These are phyloP conservation scores for Venustoraphidia nigricollis DNA, from an alignment of 2,888 invertebrate species.

Conservation along the genomic window DNA sequence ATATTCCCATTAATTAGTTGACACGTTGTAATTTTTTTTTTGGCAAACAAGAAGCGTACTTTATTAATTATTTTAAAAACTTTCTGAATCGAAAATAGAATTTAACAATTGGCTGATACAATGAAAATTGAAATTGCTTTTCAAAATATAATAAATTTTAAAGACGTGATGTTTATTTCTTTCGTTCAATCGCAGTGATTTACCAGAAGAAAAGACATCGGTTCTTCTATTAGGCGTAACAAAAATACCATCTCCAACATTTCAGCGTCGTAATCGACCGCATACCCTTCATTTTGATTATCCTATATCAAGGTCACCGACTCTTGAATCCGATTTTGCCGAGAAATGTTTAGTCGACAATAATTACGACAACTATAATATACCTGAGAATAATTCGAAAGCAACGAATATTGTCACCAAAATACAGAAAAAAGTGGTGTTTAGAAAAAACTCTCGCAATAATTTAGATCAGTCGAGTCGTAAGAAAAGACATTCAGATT, in stretches of 20 bases:
- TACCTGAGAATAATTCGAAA: background rate
- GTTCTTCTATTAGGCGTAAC: slow-evolving; percentile 45
- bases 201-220: slow-evolving; percentile 44
- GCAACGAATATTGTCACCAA: background rate
- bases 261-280: slow-evolving; percentile 20
- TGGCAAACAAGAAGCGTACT: too few relatives aligned
- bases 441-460: too few relatives aligned
- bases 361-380: background rate
- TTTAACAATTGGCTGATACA: too few relatives aligned
- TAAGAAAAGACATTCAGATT: too few relatives aligned
- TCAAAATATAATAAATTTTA: too few relatives aligned
- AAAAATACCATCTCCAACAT: slow-evolving; percentile 31
- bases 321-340: slow-evolving; percentile 3
- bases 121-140: too few relatives aligned
- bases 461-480: too few relatives aligned
- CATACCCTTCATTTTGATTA: slow-evolving; percentile 19
- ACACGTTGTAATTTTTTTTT: too few relatives aligned
- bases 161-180: too few relatives aligned
- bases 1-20: too few relatives aligned
- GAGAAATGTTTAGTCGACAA: slow-evolving; percentile 3
- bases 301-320: slow-evolving; percentile 7
- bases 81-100: too few relatives aligned
- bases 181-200: slow-evolving; percentile 30
- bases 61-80: too few relatives aligned
- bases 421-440: background rate